Evolutionary conservation across 2,888 invertebrate species (phyloP).

Genomic region (Plagiodera versicolora): DNA sequence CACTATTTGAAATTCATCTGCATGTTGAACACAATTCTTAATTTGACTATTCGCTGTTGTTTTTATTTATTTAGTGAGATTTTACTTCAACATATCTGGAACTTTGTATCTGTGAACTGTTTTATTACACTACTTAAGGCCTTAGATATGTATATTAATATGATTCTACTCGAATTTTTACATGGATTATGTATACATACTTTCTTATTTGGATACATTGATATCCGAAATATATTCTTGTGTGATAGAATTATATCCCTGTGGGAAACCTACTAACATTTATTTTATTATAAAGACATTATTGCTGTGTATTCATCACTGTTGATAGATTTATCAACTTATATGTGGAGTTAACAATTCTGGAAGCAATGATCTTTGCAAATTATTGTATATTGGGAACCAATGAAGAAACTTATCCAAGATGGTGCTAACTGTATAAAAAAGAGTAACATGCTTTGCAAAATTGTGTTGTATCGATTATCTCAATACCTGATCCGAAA

Average conservation of each 20-base stretch:
- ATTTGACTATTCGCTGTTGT: too few species aligned
- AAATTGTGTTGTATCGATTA: neutral
- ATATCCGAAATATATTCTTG: conserved; percentile 14
- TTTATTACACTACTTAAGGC: neutral
- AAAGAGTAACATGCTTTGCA: neutral
- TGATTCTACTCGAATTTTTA: neutral
- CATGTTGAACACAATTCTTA: too few species aligned
- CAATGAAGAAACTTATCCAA: conserved; percentile 30
- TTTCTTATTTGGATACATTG: neutral
- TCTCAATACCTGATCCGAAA: too few species aligned
- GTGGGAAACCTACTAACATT: conserved; percentile 9
- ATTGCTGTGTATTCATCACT: too few species aligned
- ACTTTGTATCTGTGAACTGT: neutral
- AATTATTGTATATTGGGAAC: conserved; percentile 25
- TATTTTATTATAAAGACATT: neutral
- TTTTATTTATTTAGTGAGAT: neutral
- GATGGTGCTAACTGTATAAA: conserved; percentile 33
- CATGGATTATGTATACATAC: neutral
- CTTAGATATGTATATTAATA: neutral
- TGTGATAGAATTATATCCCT: conserved; percentile 25
- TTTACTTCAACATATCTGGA: neutral
- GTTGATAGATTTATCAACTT: neutral
- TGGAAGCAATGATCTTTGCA: neutral
- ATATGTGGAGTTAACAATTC: neutral
- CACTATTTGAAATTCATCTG: too few species aligned